A percentile compares a stretch with the other conserved stretches of the same genome.
Conservation (phyloP, 2,113 vertebrate species). For the Dolichotis patagonum region DNA sequence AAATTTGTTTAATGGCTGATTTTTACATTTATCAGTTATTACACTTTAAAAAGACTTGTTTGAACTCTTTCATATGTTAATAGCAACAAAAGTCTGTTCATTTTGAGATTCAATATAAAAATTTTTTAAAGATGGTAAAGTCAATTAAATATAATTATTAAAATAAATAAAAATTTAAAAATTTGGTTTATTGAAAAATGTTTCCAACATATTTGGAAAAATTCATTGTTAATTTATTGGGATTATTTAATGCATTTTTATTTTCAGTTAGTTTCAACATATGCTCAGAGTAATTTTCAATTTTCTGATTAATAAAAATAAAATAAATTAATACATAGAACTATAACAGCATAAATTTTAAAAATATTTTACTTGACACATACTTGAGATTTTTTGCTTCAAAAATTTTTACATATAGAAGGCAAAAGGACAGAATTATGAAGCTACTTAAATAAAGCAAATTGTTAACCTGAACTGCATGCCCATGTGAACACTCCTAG, state of each 20-base stretch:
- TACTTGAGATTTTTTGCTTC: not conserved
- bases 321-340: not conserved
- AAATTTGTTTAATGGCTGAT: not conserved
- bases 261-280: slow-evolving; percentile 31
- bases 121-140: not conserved
- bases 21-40: not conserved
- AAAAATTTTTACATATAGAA: not conserved
- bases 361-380: not conserved
- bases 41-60: not conserved
- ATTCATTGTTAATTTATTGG: not conserved
- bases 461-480: not conserved
- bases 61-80: not conserved
- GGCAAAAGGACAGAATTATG: not conserved
- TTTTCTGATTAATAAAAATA: not conserved
- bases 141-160: not conserved
- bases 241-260: not conserved
- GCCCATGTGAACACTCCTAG: not conserved
- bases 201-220: not conserved
- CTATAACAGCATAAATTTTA: not conserved
- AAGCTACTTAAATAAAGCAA: not conserved
- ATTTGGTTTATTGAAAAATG: not conserved
- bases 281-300: not conserved
- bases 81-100: not conserved
- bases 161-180: not conserved
- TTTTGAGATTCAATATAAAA: slow-evolving; percentile 2